These are phyloP conservation scores for Pristiophorus japonicus DNA, from an alignment of 2,113 vertebrate genomes.

Conservation along the genomic window DNA sequence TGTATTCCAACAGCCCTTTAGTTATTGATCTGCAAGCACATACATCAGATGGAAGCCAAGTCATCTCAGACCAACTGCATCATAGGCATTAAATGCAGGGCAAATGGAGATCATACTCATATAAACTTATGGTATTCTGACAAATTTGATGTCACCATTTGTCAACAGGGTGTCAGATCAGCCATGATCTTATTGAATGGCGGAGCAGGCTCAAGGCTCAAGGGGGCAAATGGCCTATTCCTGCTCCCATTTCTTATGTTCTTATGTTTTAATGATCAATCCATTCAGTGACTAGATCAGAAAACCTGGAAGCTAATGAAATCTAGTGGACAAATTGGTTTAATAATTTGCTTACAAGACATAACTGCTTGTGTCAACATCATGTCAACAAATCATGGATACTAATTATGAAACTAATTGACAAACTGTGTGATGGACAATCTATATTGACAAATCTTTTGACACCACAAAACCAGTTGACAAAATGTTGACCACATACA, in stretches of 20 bases:
- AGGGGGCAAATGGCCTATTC: too few species aligned
- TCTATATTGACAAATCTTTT: constrained; percentile 9
- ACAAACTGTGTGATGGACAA: not conserved
- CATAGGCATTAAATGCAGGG: not conserved
- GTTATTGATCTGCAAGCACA: not conserved
- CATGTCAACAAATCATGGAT: not conserved
- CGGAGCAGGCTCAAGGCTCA: too few species aligned
- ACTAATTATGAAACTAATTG: constrained; percentile 17
- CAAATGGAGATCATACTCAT: not conserved
- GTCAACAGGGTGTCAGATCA: not conserved
- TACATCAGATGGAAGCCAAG: not conserved
- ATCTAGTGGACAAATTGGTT: not conserved
- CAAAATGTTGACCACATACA: not conserved
- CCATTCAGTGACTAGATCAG: not conserved
- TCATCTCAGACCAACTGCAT: not conserved
- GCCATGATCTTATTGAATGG: too few species aligned
- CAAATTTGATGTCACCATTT: not conserved
- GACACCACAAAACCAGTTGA: not conserved
- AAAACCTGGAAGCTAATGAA: not conserved
- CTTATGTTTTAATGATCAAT: not conserved
- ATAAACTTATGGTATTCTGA: not conserved
- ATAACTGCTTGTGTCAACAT: not conserved
- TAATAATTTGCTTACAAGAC: not conserved
- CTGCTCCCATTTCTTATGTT: too few species aligned
- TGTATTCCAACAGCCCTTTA: not conserved